These are phyloP conservation scores for Spodoptera picta DNA, from an alignment of 2,888 invertebrate species.

Conservation along the genomic window DNA sequence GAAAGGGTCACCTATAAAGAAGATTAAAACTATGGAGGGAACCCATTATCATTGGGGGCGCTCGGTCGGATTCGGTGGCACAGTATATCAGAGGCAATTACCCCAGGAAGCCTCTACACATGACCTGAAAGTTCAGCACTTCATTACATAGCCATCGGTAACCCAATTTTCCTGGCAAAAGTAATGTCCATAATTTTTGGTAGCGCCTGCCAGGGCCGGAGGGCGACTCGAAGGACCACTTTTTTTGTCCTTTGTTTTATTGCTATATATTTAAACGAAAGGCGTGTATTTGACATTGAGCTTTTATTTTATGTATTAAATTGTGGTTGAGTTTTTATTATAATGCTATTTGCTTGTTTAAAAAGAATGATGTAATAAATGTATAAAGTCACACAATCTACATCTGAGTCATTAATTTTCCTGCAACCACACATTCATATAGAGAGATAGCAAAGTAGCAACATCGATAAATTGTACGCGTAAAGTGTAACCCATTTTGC, in stretches of 20 bases:
- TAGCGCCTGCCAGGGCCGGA: conserved; percentile 40
- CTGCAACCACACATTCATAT: conserved; percentile 22
- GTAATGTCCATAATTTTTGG: conserved; percentile 69
- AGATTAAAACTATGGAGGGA: conserved; percentile 83
- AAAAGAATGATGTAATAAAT: too few relatives aligned
- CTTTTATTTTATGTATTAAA: too few relatives aligned
- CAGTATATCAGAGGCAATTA: conserved; percentile 81
- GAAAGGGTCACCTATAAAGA: conserved; percentile 82
- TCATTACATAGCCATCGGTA: conserved; percentile 79
- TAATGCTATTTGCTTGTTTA: too few relatives aligned
- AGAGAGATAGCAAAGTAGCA: conserved; percentile 25
- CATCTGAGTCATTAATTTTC: background rate
- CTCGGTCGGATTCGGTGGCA: conserved; percentile 67
- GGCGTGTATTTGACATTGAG: too few relatives aligned
- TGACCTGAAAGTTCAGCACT: conserved; percentile 85
- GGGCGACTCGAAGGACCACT: background rate
- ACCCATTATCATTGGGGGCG: conserved; percentile 72
- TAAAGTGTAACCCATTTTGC: conserved; percentile 33
- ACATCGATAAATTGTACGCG: conserved; percentile 52
- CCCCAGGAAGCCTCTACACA: conserved; percentile 72
- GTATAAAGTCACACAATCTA: too few relatives aligned
- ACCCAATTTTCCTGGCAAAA: conserved; percentile 70
- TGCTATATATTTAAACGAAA: background rate
- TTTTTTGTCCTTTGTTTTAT: conserved; percentile 1
- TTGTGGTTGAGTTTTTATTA: too few relatives aligned